Conservation (phyloP, 2,113 vertebrate species). For the Sinocyclocheilus anshuiensis region DNA sequence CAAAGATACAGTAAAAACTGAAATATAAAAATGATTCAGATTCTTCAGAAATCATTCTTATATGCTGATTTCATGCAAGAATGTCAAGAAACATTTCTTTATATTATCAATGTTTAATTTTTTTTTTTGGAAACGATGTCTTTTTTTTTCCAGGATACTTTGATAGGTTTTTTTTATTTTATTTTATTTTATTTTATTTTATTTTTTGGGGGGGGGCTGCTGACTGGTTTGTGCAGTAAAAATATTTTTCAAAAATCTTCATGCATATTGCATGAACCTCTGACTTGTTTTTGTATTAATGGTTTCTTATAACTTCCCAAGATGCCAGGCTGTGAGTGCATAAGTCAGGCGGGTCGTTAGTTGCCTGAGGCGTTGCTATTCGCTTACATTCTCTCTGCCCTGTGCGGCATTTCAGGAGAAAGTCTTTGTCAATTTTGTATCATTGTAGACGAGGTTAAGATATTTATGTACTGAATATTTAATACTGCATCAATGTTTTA, state of each 20-base stretch:
- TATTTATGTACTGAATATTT: conserved; percentile 4
- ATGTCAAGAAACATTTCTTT: neutral
- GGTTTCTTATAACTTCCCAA: neutral
- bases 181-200: no score
- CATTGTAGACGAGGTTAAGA: neutral
- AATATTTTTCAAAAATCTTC: neutral
- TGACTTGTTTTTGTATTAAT: neutral
- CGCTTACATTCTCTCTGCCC: neutral
- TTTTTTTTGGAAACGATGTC: no score
- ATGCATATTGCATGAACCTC: neutral
- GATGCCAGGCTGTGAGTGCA: neutral
- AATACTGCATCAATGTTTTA: neutral
- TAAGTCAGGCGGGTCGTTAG: neutral
- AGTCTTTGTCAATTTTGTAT: neutral
- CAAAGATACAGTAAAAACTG: no score
- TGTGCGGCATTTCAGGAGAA: neutral
- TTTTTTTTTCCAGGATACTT: no score
- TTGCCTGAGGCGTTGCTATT: neutral
- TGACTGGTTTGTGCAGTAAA: neutral
- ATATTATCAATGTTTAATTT: no score
- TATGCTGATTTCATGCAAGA: no score
- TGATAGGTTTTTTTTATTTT: no score
- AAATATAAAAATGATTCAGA: no score
- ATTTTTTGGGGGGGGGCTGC: neutral
- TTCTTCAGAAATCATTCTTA: no score